These are phyloP conservation scores for Cervus canadensis DNA, from an alignment of 2,113 vertebrate species.

Conservation along the genomic window DNA sequence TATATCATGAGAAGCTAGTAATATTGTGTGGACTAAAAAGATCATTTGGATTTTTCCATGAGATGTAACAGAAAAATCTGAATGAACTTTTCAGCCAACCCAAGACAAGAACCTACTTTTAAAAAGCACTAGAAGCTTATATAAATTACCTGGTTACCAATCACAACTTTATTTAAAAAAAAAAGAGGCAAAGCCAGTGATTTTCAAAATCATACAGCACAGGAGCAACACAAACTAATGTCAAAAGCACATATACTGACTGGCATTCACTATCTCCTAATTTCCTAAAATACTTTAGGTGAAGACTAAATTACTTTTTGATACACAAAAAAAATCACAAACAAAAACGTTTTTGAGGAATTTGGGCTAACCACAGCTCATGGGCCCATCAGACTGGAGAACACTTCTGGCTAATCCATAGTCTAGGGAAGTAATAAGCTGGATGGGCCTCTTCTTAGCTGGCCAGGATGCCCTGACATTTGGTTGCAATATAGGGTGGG, in stretches of 20 bases:
- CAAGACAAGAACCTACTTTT: background rate
- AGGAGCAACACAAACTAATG: background rate
- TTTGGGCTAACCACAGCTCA: background rate
- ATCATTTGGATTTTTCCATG: background rate
- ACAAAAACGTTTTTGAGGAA: background rate
- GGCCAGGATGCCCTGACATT: background rate
- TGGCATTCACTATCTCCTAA: background rate
- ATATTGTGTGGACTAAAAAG: background rate
- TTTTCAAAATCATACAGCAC: background rate
- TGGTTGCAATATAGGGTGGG: background rate
- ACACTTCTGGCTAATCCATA: background rate
- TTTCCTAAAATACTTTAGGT: background rate
- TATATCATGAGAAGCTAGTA: background rate
- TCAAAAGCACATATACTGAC: background rate
- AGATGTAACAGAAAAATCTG: background rate
- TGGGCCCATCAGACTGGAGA: background rate
- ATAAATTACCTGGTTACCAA: background rate
- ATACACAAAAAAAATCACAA: background rate
- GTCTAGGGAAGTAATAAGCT: background rate
- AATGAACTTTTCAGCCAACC: background rate
- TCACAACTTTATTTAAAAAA: background rate
- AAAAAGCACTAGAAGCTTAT: background rate
- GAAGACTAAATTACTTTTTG: slow-evolving; percentile 29
- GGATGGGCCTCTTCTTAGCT: background rate
- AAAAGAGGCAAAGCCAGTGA: background rate